Percentiles rank a stretch among this genome's conserved stretches.
phyloP scores from a whole-genome alignment of 2,888 invertebrate genomes.

The Harpalus rubripes region DNA sequence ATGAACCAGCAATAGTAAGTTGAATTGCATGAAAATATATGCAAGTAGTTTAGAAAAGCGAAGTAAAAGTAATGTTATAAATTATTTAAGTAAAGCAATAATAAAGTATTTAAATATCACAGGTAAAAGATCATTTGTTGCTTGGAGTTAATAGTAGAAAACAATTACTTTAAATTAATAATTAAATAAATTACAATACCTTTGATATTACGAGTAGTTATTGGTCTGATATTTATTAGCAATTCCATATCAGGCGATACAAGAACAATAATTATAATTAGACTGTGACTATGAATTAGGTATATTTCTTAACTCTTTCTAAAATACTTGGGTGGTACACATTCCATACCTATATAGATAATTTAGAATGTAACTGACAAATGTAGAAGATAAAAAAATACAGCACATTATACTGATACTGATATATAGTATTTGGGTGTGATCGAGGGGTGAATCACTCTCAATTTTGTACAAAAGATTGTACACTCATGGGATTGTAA shows the following conservation, averaged over 20 bases:
- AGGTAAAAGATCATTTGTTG: not conserved
- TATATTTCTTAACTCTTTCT: not conserved
- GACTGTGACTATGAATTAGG: not conserved
- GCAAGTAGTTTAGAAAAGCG: conserved; percentile 5
- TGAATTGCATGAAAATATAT: conserved; percentile 7
- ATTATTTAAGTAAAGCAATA: not conserved
- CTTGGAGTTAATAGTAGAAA: not conserved
- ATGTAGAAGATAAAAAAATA: not conserved
- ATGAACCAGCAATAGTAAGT: not conserved
- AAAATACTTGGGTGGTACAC: not conserved
- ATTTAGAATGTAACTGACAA: not conserved
- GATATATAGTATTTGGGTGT: too few species aligned
- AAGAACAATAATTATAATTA: not conserved
- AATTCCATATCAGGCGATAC: not conserved
- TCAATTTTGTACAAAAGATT: too few species aligned
- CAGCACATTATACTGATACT: too few species aligned
- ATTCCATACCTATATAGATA: not conserved
- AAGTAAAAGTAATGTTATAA: conserved; percentile 7
- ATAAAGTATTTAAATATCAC: not conserved
- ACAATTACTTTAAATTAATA: not conserved
- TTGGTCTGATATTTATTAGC: not conserved
- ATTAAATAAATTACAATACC: not conserved
- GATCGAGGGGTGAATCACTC: too few species aligned
- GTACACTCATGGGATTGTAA: too few species aligned
- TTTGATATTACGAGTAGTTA: not conserved